phyloP scores from a whole-genome alignment of 2,113 vertebrate genomes.

The Silurus meridionalis region DNA sequence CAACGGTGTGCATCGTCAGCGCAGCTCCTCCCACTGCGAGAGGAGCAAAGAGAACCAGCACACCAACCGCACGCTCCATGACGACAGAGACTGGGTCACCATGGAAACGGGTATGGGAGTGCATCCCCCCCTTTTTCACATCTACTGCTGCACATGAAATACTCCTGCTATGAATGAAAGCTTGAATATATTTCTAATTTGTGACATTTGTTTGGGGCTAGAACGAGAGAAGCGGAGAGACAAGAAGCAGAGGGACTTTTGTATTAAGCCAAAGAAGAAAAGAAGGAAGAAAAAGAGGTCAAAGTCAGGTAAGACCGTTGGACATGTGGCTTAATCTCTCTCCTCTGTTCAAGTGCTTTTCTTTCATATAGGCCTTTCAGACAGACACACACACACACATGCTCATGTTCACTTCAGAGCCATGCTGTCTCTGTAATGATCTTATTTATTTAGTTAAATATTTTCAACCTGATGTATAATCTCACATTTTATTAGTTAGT shows the following conservation, averaged over 20 bases:
- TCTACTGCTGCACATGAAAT: conserved; percentile 25
- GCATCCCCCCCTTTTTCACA: conserved; percentile 20
- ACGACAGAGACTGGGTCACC: conserved; percentile 57
- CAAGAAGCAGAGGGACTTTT: conserved; percentile 80
- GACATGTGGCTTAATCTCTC: conserved; percentile 14
- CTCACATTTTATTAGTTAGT: neutral
- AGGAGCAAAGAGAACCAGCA: conserved; percentile 69
- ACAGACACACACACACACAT: neutral
- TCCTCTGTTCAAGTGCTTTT: conserved; percentile 12
- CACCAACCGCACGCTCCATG: conserved; percentile 59
- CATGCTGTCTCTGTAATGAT: neutral
- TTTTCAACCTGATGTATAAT: neutral
- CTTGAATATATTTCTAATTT: conserved; percentile 7
- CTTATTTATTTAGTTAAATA: neutral
- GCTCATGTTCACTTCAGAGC: neutral
- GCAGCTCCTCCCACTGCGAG: conserved; percentile 65
- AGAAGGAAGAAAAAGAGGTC: conserved; percentile 88
- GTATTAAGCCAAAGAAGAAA: conserved; percentile 89
- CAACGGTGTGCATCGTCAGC: conserved; percentile 58
- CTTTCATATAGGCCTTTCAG: neutral
- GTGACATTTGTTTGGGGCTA: conserved; percentile 60
- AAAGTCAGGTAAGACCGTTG: conserved; percentile 78
- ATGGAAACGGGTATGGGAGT: conserved; percentile 68
- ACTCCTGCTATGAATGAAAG: neutral
- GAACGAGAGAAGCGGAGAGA: conserved; percentile 77